Evolutionary conservation across 2,888 invertebrate genomes (phyloP), one percentile per base, ranked within the genome.

Genomic region (Argyresthia goedartella): DNA sequence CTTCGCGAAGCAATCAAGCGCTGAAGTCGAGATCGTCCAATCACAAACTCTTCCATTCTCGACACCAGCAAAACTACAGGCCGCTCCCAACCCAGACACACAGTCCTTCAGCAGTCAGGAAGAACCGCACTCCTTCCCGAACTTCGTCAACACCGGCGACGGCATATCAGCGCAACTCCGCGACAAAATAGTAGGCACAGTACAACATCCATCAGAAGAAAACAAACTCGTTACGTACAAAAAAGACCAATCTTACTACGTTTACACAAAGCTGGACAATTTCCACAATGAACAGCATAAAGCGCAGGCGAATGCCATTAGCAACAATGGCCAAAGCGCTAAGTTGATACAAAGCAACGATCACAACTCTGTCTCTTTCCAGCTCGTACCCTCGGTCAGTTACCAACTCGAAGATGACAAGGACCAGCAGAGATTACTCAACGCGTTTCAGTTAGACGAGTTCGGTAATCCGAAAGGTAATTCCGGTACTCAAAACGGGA

Each of bases 111-210:
- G 64, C 55, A 72, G 66, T 56, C 68, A 70, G 59, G 69, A 61
- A 57, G 55, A 59, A n/a, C 53, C 55, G 44, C 60, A 62, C 44
- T 50, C 53, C 8, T 55, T 63, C 16, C 63, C 64, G 34, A 71
- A 67, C 57, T 67, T 78, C 39, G 55, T 79, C 43, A 70, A 68
- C 48, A 64, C 65, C 55, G 67, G 63, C 55, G 71, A 75, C 57
- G 79, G 77, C 4, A 81, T 86, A 65, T 73, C 81, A 41, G 84
- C 84, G 44, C 81, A 81, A 41, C 52, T 85, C 54, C 71, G 75
- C 58, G 85, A 86, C 55, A 81, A 79, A 64, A 81, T 84, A 51
- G 63, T 76, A 14, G 82, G 86, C 9, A 75, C 73, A n/a, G 68
- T 86, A 56, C 64, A 72, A n/a, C 80, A 84, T 65, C 86, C 84